Percentiles rank a stretch among this genome's conserved stretches.
These are phyloP conservation scores for Baryphthengus martii DNA, from an alignment of 2,113 vertebrate genomes.

Conservation along the genomic window DNA sequence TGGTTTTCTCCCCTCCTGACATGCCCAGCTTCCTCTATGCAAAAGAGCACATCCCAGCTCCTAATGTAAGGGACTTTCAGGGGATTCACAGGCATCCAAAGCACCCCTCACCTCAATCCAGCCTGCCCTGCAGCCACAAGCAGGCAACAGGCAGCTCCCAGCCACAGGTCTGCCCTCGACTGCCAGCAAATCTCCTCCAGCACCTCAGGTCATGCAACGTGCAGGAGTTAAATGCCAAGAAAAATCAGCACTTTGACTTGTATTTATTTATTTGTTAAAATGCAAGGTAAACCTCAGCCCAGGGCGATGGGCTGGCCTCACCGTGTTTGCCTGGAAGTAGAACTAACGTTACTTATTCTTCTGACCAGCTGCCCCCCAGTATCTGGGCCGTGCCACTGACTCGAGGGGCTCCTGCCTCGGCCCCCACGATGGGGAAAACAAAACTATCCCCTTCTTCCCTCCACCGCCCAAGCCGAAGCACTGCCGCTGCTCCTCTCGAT, in stretches of 20 bases:
- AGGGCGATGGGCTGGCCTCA: background rate
- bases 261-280: background rate
- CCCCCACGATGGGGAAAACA: background rate
- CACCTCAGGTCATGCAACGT: background rate
- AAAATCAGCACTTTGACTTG: background rate
- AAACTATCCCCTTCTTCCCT: background rate
- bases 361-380: background rate
- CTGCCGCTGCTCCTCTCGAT: background rate
- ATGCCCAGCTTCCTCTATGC: background rate
- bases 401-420: background rate
- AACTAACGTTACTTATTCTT: background rate
- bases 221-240: background rate
- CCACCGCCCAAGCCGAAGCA: accelerated
- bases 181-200: background rate
- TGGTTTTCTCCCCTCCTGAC: background rate
- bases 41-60: background rate
- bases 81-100: background rate
- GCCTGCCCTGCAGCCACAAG: background rate
- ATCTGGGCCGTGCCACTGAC: background rate
- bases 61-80: accelerated
- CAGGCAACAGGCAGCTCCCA: background rate
- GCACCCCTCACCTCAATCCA: background rate
- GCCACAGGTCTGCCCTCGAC: background rate
- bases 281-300: background rate
- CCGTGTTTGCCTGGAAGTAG: background rate